Evolutionary conservation across 2,113 vertebrate genomes (phyloP).

Genomic region (Eretmochelys imbricata): DNA sequence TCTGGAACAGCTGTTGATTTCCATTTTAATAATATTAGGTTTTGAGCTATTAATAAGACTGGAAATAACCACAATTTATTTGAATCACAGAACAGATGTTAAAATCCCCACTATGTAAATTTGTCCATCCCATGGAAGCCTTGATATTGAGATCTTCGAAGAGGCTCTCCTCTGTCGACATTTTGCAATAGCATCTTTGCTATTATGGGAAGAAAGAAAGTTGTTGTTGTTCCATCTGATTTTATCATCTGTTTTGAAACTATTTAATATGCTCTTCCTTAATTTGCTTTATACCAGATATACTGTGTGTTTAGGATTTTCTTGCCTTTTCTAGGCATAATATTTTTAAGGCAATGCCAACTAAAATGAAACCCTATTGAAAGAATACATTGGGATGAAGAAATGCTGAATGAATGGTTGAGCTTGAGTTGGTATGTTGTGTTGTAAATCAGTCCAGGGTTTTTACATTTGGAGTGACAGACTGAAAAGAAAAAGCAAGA

Average conservation of each 20-base stretch:
- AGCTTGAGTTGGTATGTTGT: neutral
- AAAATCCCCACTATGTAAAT: constrained; percentile 53
- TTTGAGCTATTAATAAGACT: constrained; percentile 65
- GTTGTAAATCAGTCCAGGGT: neutral
- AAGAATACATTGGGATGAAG: constrained; percentile 3
- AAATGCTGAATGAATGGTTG: constrained; percentile 29
- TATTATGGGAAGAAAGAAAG: neutral
- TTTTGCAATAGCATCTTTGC: neutral
- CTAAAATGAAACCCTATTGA: constrained; percentile 11
- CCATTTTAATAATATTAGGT: neutral
- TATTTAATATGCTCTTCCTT: accelerated
- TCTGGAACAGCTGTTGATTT: constrained; percentile 68
- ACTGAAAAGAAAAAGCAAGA: neutral
- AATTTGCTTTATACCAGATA: accelerated
- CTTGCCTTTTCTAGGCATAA: neutral
- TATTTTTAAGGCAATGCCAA: constrained; percentile 2
- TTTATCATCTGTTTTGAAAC: neutral
- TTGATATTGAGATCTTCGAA: constrained; percentile 41
- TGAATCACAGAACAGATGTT: constrained; percentile 65
- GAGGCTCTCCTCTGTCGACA: neutral
- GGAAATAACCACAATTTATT: constrained; percentile 63
- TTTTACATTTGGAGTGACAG: constrained; percentile 4
- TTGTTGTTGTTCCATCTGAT: accelerated
- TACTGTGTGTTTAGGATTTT: neutral
- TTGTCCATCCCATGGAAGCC: constrained; percentile 69